Base-by-base conservation (phyloP, 2,113 vertebrate genomes). In the Willisornis vidua region DNA sequence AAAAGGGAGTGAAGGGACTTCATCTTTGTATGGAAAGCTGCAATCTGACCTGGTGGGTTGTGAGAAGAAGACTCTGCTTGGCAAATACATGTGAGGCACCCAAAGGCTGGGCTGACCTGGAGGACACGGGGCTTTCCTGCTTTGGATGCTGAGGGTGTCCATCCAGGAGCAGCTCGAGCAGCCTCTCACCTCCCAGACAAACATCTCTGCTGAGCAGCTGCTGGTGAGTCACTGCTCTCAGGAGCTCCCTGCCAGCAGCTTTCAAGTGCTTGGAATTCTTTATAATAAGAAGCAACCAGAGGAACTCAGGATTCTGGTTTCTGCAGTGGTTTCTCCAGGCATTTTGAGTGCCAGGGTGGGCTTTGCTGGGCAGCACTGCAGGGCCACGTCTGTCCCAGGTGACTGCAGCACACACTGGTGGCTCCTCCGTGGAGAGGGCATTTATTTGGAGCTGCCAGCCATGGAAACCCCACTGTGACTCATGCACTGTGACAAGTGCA, bases 121-220 rank as follows among this genome's bases (percentile, higher is more conserved):
- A 31, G 77, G 68, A 12, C 73, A 31, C 0, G 0, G 49, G 41
- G 19, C 22, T 80, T 49, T 77, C 68, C 22, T 0, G 0, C 39
- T 52, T 68, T 91, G 62, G 58, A 24, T 72, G 43, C 54, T 37
- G 77, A 16, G 57, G 71, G 28, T 62, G 14, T 73, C 25, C 7
- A 29, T 17, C 24, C 37, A 51, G 65, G 37, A 57, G 3, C 12
- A 19, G 15, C 68, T 17, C 8, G 17, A 49, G 45, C 48, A 29
- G 14, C 52, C 37, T 84, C 73, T 75, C 10, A 3, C 29, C 43
- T 68, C 48, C 37, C 63, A 22, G 51, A 35, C 14, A 8, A 25
- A 28, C 28, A 68, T 10, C 67, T 52, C 33, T 5, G 1, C 39
- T 45, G 85, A 43, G 63, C 5, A 3, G 59, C 83, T 73, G 48